These are phyloP conservation scores for Sabellastarte sp. DNA, from an alignment of 2,888 invertebrate genomes.

Conservation along the genomic window DNA sequence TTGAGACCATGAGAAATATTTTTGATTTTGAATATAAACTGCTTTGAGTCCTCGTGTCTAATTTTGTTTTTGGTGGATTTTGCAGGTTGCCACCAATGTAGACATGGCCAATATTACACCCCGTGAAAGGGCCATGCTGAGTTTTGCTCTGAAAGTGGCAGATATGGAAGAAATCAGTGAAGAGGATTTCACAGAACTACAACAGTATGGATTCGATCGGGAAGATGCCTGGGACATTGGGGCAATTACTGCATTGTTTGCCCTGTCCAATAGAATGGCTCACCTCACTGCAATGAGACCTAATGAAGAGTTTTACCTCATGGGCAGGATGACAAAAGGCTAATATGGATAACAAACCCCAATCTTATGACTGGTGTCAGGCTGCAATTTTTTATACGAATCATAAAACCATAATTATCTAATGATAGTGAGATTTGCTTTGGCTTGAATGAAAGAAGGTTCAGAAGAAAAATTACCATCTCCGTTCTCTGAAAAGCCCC, in stretches of 20 bases:
- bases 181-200: conserved; percentile 33
- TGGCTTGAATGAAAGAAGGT: no score
- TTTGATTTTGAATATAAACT: no score
- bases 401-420: no score
- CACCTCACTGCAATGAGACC: conserved; percentile 41
- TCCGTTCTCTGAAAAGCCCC: no score
- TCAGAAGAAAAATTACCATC: no score
- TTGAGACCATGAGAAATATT: no score
- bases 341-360: no score
- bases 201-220: conserved; percentile 35
- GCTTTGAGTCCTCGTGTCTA: no score
- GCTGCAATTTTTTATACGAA: no score
- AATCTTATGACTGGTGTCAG: no score
- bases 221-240: conserved; percentile 54
- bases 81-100: conserved; percentile 43
- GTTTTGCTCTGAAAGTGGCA: conserved; percentile 43
- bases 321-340: conserved; percentile 38
- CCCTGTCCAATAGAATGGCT: conserved; percentile 48
- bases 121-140: conserved; percentile 41
- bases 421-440: no score
- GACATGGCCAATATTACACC: conserved; percentile 39
- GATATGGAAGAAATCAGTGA: conserved; percentile 36
- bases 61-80: no score
- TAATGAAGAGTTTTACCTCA: conserved; percentile 45
- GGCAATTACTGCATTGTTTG: conserved; percentile 42